Percentiles rank a stretch among this genome's conserved stretches.
These are phyloP conservation scores for Tachystola acroxantha DNA, from an alignment of 2,888 invertebrate species.

Conservation along the genomic window DNA sequence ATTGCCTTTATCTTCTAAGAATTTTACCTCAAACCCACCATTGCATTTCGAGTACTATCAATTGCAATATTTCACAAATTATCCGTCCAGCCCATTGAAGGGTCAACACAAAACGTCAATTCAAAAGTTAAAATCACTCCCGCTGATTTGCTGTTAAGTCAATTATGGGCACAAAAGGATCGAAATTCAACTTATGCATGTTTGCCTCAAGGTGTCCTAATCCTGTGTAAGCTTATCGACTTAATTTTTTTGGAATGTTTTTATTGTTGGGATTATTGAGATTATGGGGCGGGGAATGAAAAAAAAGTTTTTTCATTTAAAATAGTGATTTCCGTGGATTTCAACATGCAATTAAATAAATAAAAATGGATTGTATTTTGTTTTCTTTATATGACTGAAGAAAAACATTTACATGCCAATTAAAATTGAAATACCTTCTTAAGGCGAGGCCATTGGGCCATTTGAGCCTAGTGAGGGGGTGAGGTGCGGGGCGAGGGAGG, in stretches of 20 bases:
- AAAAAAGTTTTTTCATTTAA: too few species aligned
- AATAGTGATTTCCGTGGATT: too few species aligned
- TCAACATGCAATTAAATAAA: too few species aligned
- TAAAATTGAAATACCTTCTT: too few species aligned
- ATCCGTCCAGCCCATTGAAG: conserved; percentile 24
- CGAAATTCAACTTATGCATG: conserved; percentile 36
- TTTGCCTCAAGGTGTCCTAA: conserved; percentile 48
- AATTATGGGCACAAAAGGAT: conserved; percentile 49
- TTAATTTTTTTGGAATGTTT: conserved; percentile 21
- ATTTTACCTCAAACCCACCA: conserved; percentile 9
- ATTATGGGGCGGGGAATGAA: too few species aligned
- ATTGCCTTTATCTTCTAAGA: conserved; percentile 2
- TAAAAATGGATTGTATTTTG: too few species aligned
- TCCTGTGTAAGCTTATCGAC: conserved; percentile 28
- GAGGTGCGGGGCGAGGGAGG: too few species aligned
- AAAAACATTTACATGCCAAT: too few species aligned
- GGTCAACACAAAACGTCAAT: conserved; percentile 23
- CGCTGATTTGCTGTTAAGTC: conserved; percentile 42
- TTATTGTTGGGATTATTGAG: conserved; percentile 10
- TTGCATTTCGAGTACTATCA: conserved; percentile 5
- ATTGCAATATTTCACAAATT: conserved; percentile 26
- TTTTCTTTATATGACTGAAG: too few species aligned
- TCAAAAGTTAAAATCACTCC: conserved; percentile 35
- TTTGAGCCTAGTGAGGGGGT: too few species aligned
- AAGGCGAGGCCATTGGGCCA: too few species aligned